A percentile compares a stretch with the other conserved stretches of the same genome.
These are phyloP conservation scores for Salvelinus alpinus DNA, from an alignment of 2,113 vertebrate species.

Conservation along the genomic window DNA sequence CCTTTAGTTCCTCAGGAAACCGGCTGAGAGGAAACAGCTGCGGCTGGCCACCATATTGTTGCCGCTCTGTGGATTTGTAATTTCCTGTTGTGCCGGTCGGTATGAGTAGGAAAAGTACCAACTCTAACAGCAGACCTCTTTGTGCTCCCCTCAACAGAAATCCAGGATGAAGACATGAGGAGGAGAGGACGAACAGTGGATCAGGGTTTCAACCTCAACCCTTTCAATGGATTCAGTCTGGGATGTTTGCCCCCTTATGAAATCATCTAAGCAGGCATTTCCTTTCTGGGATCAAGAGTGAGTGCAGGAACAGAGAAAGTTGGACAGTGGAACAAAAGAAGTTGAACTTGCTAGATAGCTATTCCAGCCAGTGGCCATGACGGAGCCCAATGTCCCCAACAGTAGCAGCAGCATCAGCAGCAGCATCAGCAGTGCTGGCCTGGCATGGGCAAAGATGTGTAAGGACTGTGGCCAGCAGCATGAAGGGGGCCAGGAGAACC, in stretches of 20 bases:
- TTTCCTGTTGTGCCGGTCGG: constrained; percentile 71
- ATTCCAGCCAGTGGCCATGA: constrained; percentile 65
- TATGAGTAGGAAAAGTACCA: constrained; percentile 43
- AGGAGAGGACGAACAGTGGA: constrained; percentile 22
- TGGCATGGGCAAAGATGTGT: constrained; percentile 75
- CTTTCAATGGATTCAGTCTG: constrained; percentile 4
- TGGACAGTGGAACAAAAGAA: constrained; percentile 4
- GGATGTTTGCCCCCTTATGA: constrained; percentile 17
- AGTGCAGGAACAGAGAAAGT: constrained; percentile 20
- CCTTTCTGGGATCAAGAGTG: constrained; percentile 21
- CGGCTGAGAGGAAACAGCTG: constrained; percentile 75
- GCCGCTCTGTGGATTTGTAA: constrained; percentile 67
- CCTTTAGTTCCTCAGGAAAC: constrained; percentile 71
- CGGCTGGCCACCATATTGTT: constrained; percentile 64
- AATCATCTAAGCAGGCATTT: constrained; percentile 6
- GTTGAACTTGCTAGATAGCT: constrained; percentile 29
- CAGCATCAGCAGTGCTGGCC: constrained; percentile 16
- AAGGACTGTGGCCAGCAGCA: constrained; percentile 87
- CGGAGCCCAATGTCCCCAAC: constrained; percentile 63
- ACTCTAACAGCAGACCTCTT: constrained; percentile 35
- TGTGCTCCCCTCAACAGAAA: constrained; percentile 64
- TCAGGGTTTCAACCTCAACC: constrained; percentile 3
- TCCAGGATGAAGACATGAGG: constrained; percentile 56
- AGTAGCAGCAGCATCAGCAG: constrained; percentile 18
- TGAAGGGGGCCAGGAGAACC: constrained; percentile 76